These are phyloP conservation scores for Brachionus angularis DNA, from an alignment of 1,140 invertebrate species.

Conservation along the genomic window DNA sequence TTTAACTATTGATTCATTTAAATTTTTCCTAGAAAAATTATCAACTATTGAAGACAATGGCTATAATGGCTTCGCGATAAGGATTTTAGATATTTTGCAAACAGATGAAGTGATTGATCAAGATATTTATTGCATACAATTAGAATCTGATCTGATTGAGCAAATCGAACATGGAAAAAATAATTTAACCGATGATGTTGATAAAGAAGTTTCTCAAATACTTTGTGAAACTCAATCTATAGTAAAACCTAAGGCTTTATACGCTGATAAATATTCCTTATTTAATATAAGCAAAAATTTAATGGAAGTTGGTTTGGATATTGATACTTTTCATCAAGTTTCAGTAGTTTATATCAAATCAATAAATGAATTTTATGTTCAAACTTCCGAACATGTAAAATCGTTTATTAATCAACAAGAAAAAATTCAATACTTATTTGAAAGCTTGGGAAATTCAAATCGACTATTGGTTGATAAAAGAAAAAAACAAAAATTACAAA, in stretches of 20 bases:
- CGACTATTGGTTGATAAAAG: not conserved
- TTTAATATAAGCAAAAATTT: too few relatives aligned
- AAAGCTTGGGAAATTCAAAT: not conserved
- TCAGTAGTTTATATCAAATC: conserved; percentile 18
- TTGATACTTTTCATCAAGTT: not conserved
- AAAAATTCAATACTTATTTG: not conserved
- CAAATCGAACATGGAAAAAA: too few relatives aligned
- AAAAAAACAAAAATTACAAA: not conserved
- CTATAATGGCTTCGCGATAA: too few relatives aligned
- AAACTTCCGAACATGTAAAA: not conserved
- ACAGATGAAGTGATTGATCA: too few relatives aligned
- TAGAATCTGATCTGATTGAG: too few relatives aligned
- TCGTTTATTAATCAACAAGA: not conserved
- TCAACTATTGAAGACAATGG: not conserved
- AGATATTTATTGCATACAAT: too few relatives aligned
- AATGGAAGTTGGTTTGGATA: conserved; percentile 19
- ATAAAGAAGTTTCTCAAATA: too few relatives aligned
- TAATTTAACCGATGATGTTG: too few relatives aligned
- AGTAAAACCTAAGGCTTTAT: too few relatives aligned
- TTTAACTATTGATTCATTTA: not conserved
- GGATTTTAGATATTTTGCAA: too few relatives aligned
- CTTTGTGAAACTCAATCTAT: too few relatives aligned
- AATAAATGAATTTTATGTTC: conserved; percentile 27
- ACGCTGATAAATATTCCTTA: too few relatives aligned
- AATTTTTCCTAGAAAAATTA: conserved; percentile 1